These are phyloP conservation scores for Pseudococcus longispinus DNA, from an alignment of 2,888 invertebrate species.

Conservation along the genomic window DNA sequence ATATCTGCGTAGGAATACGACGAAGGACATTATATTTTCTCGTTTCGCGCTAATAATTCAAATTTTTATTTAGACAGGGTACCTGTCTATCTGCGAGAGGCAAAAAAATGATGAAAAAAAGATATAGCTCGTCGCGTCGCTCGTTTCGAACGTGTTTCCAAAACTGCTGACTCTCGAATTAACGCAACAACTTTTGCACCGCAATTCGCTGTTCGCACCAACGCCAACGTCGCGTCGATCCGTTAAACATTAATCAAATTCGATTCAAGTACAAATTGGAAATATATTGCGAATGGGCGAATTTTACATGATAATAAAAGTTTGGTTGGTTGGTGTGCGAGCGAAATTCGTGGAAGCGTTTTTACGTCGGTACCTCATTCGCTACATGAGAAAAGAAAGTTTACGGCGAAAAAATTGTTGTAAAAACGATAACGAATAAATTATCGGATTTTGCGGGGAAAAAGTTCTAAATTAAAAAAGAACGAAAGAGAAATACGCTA, in stretches of 20 bases:
- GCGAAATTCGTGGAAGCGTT: background rate
- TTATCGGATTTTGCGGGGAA: conserved; percentile 31
- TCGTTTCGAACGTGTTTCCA: background rate
- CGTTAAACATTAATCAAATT: conserved; percentile 40
- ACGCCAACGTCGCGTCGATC: background rate
- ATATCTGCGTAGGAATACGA: background rate
- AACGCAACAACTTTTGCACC: background rate
- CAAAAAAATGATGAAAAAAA: background rate
- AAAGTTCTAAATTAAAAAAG: conserved; percentile 45
- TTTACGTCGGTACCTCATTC: background rate
- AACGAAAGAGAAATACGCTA: conserved; percentile 22
- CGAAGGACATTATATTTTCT: background rate
- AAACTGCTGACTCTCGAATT: background rate
- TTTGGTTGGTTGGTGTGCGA: background rate
- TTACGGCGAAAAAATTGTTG: conserved; percentile 38
- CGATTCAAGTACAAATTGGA: conserved; percentile 43
- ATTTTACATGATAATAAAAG: conserved; percentile 44
- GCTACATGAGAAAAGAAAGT: conserved; percentile 23
- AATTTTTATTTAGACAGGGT: background rate
- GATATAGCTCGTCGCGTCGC: background rate
- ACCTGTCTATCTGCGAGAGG: background rate
- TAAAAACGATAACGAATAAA: conserved; percentile 45
- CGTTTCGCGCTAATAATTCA: conserved; percentile 28
- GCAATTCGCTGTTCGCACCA: background rate
- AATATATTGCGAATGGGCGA: conserved; percentile 25